Percentiles rank a stretch among this genome's conserved stretches.
Conservation (phyloP, 64 coral and sea anemone genomes). For the Actinia tenebrosa region DNA sequence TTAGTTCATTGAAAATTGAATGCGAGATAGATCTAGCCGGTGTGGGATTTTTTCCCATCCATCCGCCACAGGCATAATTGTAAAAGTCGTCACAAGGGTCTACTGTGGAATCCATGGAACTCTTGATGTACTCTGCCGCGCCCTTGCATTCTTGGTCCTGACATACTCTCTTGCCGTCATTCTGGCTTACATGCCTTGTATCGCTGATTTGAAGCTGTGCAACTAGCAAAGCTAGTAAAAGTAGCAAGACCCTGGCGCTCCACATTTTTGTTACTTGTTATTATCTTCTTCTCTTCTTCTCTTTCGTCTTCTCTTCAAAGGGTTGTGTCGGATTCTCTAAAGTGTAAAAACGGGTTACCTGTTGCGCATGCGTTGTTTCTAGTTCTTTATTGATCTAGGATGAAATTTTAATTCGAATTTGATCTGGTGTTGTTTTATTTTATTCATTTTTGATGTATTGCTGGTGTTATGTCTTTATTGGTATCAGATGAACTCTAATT, state of each 20-base stretch:
- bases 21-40: slow-evolving; percentile 67
- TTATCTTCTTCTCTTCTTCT: too few species aligned
- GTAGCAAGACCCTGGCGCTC: slow-evolving; percentile 60
- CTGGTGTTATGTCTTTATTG: too few species aligned
- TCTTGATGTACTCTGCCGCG: slow-evolving; percentile 58
- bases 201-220: slow-evolving; percentile 79
- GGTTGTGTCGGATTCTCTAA: too few species aligned
- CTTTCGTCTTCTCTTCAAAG: too few species aligned
- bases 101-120: slow-evolving; percentile 56
- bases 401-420: too few species aligned
- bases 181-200: neutral
- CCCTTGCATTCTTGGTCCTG: slow-evolving; percentile 40
- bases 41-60: slow-evolving; percentile 71
- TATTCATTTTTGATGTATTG: too few species aligned
- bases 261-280: too few species aligned
- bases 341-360: too few species aligned
- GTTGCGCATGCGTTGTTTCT: too few species aligned
- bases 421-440: too few species aligned
- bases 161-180: slow-evolving; percentile 29
- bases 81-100: slow-evolving; percentile 79
- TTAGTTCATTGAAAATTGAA: slow-evolving; percentile 83
- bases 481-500: too few species aligned
- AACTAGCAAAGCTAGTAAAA: slow-evolving; percentile 72
- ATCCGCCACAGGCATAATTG: slow-evolving; percentile 75
- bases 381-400: too few species aligned